These are phyloP conservation scores for Centruroides vittatus DNA, from an alignment of 1,140 invertebrate genomes.

Conservation along the genomic window DNA sequence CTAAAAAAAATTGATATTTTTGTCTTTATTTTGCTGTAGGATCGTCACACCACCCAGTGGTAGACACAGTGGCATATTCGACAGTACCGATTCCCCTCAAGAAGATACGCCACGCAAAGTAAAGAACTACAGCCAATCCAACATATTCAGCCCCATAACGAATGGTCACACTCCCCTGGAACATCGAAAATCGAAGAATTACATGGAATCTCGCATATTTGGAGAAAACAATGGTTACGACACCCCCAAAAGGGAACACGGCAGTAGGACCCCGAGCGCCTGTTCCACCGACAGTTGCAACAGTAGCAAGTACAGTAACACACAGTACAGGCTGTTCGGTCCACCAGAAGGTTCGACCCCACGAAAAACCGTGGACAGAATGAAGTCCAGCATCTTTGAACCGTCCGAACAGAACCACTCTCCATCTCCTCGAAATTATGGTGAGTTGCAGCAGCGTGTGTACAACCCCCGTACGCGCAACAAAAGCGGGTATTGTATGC, in stretches of 20 bases:
- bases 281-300: no score
- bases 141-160: slow-evolving; percentile 4
- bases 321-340: slow-evolving; percentile 12
- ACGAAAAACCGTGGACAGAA: slow-evolving; percentile 12
- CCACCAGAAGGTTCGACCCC: slow-evolving; percentile 5
- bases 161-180: not conserved
- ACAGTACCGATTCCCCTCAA: slow-evolving; percentile 19
- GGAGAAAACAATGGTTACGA: no score
- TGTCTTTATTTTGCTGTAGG: slow-evolving; percentile 25
- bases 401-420: no score
- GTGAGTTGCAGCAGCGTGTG: no score
- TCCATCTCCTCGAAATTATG: no score
- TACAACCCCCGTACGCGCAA: no score
- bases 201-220: no score
- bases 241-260: no score
- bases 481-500: no score
- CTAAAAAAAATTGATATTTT: no score
- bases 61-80: slow-evolving; percentile 46
- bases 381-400: slow-evolving; percentile 15
- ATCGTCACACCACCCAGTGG: slow-evolving; percentile 48
- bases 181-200: no score
- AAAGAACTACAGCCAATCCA: slow-evolving; percentile 12
- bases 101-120: slow-evolving; percentile 4
- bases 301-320: not conserved
- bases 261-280: no score